These are phyloP conservation scores for Sphenodon punctatus DNA, from an alignment of 2,797 vertebrate species.

Conservation along the genomic window DNA sequence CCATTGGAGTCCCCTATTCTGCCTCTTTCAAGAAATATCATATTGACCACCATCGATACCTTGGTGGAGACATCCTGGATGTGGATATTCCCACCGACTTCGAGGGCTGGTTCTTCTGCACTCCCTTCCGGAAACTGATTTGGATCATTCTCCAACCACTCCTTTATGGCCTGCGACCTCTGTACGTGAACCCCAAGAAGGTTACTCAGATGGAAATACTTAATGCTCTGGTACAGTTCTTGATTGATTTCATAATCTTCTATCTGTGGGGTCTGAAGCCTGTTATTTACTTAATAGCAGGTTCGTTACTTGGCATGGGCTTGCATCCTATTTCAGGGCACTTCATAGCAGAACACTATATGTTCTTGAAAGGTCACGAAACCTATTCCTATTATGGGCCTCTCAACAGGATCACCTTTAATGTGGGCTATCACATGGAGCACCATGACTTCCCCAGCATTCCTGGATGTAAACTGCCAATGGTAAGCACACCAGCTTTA, in stretches of 20 bases:
- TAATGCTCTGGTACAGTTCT: conserved; percentile 86
- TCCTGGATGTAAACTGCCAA: conserved; percentile 90
- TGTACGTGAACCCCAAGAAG: conserved; percentile 91
- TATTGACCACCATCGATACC: conserved; percentile 95
- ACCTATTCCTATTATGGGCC: conserved; percentile 97
- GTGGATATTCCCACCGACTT: conserved; percentile 92
- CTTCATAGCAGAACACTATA: conserved; percentile 97
- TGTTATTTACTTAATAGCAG: conserved; percentile 89
- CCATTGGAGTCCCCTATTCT: conserved; percentile 91
- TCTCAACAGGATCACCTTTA: conserved; percentile 95
- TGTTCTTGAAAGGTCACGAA: conserved; percentile 95
- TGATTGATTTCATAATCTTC: conserved; percentile 79
- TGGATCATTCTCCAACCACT: conserved; percentile 93
- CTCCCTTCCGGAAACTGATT: conserved; percentile 88
- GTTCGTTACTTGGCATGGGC: conserved; percentile 90
- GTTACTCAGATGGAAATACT: conserved; percentile 87
- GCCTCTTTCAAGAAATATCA: conserved; percentile 98
- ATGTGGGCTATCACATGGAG: conserved; percentile 97
- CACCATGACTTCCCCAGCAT: conserved; percentile 99
- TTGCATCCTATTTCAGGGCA: conserved; percentile 97
- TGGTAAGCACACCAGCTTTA: conserved; percentile 74
- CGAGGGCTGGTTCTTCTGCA: conserved; percentile 97
- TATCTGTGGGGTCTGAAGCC: conserved; percentile 90
- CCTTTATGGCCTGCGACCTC: conserved; percentile 88
- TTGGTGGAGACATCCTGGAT: conserved; percentile 89